Evolutionary conservation across 2,113 vertebrate genomes (phyloP).

Genomic region (Montifringilla adamsi): DNA sequence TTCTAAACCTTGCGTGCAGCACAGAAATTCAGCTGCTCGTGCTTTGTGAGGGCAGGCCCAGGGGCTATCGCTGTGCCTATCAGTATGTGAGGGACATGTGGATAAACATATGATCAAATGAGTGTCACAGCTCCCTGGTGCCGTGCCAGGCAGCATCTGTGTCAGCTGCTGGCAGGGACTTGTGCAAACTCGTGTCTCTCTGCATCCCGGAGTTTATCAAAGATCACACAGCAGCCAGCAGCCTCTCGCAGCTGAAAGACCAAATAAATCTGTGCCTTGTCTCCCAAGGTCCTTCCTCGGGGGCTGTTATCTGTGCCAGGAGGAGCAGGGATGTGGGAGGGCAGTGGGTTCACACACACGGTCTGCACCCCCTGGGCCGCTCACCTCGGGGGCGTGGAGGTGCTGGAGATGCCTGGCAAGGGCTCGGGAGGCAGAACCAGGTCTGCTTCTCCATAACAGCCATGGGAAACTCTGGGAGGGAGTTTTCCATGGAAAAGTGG

Average conservation of each 20-base stretch:
- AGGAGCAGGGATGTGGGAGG: not conserved
- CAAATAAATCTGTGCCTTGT: conserved; percentile 24
- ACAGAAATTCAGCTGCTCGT: not conserved
- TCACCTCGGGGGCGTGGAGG: rapidly evolving
- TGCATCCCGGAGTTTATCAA: not conserved
- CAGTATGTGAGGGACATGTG: not conserved
- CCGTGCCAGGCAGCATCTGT: conserved; percentile 43
- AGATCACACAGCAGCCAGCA: conserved; percentile 9
- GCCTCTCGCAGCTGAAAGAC: not conserved
- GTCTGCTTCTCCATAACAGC: rapidly evolving
- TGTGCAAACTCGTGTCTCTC: not conserved
- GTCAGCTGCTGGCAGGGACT: conserved; percentile 40
- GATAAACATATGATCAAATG: conserved; percentile 24
- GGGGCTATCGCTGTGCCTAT: conserved; percentile 2
- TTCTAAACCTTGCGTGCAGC: not conserved
- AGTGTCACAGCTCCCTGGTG: conserved; percentile 39
- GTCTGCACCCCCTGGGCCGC: rapidly evolving
- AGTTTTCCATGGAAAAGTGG: not conserved
- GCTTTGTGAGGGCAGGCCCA: not conserved
- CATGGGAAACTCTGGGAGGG: not conserved
- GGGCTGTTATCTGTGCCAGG: not conserved
- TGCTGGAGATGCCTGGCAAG: rapidly evolving
- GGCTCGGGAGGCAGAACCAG: not conserved
- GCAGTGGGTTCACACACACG: not conserved
- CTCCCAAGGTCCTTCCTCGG: conserved; percentile 4